Evolutionary conservation across 2,797 vertebrate species (phyloP).

Genomic region (Leuciscus waleckii): DNA sequence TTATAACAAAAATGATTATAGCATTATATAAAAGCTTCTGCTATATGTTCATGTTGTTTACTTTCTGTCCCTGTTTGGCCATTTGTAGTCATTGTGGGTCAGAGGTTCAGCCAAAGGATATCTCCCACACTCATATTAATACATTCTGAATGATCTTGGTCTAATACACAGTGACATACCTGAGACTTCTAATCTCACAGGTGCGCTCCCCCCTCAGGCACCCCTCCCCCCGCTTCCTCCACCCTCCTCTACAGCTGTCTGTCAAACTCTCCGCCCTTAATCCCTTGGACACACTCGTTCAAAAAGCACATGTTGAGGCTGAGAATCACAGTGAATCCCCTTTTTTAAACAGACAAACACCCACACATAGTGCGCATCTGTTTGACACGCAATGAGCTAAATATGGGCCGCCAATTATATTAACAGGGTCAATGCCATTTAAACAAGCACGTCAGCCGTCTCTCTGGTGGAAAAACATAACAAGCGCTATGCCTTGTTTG

Average conservation of each 20-base stretch:
- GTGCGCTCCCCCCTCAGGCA: constrained; percentile 41
- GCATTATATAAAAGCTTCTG: not conserved
- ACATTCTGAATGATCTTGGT: constrained; percentile 29
- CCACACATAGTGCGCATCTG: constrained; percentile 15
- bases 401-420: constrained; percentile 42
- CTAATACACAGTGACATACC: constrained; percentile 38
- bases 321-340: not conserved
- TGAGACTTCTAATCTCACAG: constrained; percentile 39
- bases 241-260: constrained; percentile 29
- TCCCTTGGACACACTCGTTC: constrained; percentile 38
- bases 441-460: constrained; percentile 37
- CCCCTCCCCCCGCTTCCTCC: not conserved
- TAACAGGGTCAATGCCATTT: constrained; percentile 46
- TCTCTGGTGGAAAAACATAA: constrained; percentile 52
- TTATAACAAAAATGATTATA: not conserved
- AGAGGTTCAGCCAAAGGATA: constrained; percentile 24
- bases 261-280: constrained; percentile 40
- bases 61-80: constrained; percentile 12
- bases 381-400: constrained; percentile 57
- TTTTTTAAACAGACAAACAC: constrained; percentile 23
- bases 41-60: not conserved
- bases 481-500: constrained; percentile 53
- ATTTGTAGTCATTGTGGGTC: not conserved
- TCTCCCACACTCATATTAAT: constrained; percentile 28
- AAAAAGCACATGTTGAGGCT: constrained; percentile 27